phyloP scores from a whole-genome alignment of 2,113 vertebrate genomes.

The Urocolius indicus region DNA sequence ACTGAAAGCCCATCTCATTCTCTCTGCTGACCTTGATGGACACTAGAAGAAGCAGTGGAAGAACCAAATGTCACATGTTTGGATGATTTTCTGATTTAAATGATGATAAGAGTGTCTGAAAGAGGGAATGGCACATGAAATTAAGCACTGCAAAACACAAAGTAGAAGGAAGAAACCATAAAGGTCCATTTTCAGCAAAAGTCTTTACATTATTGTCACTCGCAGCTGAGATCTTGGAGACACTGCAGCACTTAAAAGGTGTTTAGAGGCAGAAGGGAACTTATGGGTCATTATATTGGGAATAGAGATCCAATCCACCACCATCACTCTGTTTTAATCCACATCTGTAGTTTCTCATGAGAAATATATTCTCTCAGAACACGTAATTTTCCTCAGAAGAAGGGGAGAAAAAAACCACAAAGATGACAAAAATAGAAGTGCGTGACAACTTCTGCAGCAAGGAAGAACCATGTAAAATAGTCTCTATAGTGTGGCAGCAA shows the following conservation, averaged over 20 bases:
- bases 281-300: background rate
- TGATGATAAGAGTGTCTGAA: background rate
- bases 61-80: background rate
- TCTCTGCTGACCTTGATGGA: background rate
- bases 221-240: background rate
- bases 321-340: background rate
- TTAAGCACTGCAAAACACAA: background rate
- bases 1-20: background rate
- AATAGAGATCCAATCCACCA: background rate
- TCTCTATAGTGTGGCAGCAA: background rate
- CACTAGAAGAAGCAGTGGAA: background rate
- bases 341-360: background rate
- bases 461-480: background rate
- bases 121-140: background rate
- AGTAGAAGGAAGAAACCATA: background rate
- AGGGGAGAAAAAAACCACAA: fast-evolving
- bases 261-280: background rate
- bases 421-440: background rate
- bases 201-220: background rate
- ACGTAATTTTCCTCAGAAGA: background rate
- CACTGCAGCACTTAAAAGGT: background rate
- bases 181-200: background rate
- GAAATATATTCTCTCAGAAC: background rate
- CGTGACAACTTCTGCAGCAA: background rate
- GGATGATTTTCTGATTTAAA: background rate